phyloP scores from a whole-genome alignment of 2,888 invertebrate species.

The Omphaloscelis lunosa region DNA sequence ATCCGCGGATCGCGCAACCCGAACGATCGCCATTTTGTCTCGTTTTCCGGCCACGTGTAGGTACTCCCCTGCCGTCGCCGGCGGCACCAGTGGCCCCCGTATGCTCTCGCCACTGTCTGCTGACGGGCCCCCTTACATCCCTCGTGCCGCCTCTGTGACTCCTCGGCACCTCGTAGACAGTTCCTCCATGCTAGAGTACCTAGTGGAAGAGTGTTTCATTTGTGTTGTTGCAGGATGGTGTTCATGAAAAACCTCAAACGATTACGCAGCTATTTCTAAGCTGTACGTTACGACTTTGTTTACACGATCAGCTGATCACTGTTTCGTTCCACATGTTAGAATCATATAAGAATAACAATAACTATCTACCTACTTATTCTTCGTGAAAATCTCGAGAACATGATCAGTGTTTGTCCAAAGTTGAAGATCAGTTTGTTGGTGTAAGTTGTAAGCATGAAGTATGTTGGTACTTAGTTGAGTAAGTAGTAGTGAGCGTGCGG shows the following conservation, averaged over 20 bases:
- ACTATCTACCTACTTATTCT: constrained; percentile 27
- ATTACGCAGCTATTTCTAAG: constrained; percentile 57
- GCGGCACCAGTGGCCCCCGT: constrained; percentile 78
- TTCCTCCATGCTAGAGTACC: constrained; percentile 27
- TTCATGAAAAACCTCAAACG: constrained; percentile 42
- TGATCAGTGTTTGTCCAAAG: constrained; percentile 29
- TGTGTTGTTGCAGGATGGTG: constrained; percentile 59
- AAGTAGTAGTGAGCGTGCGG: constrained; percentile 56
- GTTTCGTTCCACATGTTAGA: constrained; percentile 74
- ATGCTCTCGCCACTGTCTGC: constrained; percentile 79
- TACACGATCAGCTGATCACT: constrained; percentile 89
- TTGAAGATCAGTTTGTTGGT: constrained; percentile 46
- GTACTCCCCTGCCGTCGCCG: constrained; percentile 69
- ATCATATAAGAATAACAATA: constrained; percentile 76
- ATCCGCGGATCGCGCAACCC: constrained; percentile 73
- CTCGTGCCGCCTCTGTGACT: constrained; percentile 44
- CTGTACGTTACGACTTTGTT: constrained; percentile 79
- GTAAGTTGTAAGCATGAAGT: constrained; percentile 48
- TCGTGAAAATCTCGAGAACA: constrained; percentile 23
- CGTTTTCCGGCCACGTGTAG: constrained; percentile 87
- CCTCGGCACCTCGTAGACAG: constrained; percentile 36
- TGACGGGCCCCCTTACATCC: constrained; percentile 53
- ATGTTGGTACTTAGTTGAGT: constrained; percentile 49
- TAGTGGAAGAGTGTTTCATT: constrained; percentile 56
- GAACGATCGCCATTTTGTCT: constrained; percentile 86